phyloP scores from a whole-genome alignment of 2,888 invertebrate species.

The Cremastobaeus sp. region DNA sequence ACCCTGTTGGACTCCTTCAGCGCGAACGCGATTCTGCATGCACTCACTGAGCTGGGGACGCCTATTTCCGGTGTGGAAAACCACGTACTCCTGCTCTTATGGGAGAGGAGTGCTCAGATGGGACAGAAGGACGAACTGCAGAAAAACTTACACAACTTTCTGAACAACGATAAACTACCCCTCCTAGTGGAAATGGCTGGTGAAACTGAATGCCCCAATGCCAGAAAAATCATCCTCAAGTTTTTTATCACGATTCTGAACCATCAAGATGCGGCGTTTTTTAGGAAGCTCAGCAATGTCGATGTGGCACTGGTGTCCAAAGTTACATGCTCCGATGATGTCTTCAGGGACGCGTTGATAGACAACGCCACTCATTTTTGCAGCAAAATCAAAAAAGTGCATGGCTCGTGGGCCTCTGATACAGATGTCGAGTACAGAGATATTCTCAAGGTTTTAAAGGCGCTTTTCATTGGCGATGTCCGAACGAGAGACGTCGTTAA shows the following conservation, averaged over 20 bases:
- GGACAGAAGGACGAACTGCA: constrained; percentile 70
- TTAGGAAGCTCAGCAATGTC: constrained; percentile 71
- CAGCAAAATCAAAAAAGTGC: constrained; percentile 76
- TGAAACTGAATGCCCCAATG: constrained; percentile 56
- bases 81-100: constrained; percentile 68
- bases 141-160: constrained; percentile 70
- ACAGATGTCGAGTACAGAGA: constrained; percentile 80
- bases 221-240: constrained; percentile 66
- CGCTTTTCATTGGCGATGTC: constrained; percentile 76
- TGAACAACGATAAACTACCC: constrained; percentile 69
- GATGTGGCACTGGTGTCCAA: constrained; percentile 70
- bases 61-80: constrained; percentile 65
- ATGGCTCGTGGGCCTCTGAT: constrained; percentile 75
- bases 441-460: constrained; percentile 78
- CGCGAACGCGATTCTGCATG: constrained; percentile 66
- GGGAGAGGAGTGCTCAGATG: constrained; percentile 68
- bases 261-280: constrained; percentile 66
- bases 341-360: constrained; percentile 77
- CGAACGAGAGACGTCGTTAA: constrained; percentile 78
- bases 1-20: constrained; percentile 65
- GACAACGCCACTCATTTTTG: constrained; percentile 79
- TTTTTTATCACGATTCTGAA: constrained; percentile 63
- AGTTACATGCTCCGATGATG: constrained; percentile 67
- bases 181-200: constrained; percentile 73
- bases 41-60: constrained; percentile 66